Conservation (phyloP, 1,140 invertebrate species). For the Drosophila pallidifrons region DNA sequence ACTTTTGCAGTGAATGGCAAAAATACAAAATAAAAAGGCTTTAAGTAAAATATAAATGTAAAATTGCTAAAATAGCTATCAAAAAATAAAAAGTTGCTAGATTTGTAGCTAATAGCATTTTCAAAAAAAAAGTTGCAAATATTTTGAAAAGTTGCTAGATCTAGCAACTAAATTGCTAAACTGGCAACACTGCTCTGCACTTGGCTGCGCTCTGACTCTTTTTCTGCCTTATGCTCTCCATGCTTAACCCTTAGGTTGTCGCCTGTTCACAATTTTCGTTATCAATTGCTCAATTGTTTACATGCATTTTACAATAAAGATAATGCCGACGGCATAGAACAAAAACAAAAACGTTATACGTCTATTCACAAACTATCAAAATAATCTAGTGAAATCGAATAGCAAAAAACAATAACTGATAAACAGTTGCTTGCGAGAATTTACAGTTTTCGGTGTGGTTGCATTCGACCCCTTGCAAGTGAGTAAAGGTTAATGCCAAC, state of each 20-base stretch:
- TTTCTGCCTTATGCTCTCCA: conserved; percentile 20
- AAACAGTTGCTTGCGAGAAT: too few species aligned
- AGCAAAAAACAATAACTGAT: too few species aligned
- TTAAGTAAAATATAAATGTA: too few species aligned
- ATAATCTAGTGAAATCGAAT: background rate
- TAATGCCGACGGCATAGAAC: conserved; percentile 16
- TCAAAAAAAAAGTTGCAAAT: too few species aligned
- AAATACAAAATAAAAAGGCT: too few species aligned
- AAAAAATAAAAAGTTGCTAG: too few species aligned
- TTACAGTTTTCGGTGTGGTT: background rate
- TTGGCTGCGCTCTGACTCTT: conserved; percentile 9
- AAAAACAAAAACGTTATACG: background rate
- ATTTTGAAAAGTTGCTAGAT: too few species aligned
- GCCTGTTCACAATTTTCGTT: conserved; percentile 4
- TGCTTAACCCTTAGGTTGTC: conserved; percentile 48
- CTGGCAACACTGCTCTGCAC: too few species aligned
- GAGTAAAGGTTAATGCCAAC: conserved; percentile 30
- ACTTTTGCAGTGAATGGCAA: too few species aligned
- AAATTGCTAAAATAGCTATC: too few species aligned
- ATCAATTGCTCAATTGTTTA: conserved; percentile 41
- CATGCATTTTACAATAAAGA: conserved; percentile 32
- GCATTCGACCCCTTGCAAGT: background rate
- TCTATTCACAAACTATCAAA: conserved; percentile 1
- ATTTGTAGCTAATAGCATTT: too few species aligned
- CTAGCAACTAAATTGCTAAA: too few species aligned